A percentile compares a stretch with the other conserved stretches of the same genome.
phyloP scores from a whole-genome alignment of 2,797 vertebrate genomes.

The Macropus fuliginosus region DNA sequence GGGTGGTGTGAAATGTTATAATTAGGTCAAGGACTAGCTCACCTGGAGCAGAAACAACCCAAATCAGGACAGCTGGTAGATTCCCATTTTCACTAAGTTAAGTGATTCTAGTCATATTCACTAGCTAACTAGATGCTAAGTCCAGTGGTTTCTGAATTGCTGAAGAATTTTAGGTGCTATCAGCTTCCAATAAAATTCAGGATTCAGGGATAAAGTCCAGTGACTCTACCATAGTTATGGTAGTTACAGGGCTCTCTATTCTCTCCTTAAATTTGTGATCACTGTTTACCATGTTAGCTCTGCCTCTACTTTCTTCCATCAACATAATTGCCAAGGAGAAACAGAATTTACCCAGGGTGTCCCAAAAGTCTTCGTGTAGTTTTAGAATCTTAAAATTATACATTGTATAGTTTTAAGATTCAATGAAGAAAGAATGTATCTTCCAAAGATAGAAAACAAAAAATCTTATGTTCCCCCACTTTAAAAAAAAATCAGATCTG shows the following conservation, averaged over 20 bases:
- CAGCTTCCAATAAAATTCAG: not conserved
- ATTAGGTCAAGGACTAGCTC: not conserved
- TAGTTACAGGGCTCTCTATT: not conserved
- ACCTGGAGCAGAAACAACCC: not conserved
- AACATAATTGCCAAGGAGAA: not conserved
- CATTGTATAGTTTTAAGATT: not conserved
- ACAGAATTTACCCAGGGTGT: not conserved
- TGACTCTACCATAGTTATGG: not conserved
- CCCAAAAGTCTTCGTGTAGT: not conserved
- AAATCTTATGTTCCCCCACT: not conserved
- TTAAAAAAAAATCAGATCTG: not conserved
- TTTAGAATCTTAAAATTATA: not conserved
- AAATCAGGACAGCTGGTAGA: not conserved
- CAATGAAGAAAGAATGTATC: not conserved
- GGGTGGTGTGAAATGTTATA: not conserved
- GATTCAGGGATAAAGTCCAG: not conserved
- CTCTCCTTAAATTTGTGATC: not conserved
- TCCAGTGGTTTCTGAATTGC: not conserved
- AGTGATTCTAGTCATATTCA: not conserved
- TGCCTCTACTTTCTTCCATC: not conserved
- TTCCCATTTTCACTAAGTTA: not conserved
- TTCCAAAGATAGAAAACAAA: not conserved
- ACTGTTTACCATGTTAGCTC: not conserved
- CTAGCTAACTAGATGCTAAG: not conserved
- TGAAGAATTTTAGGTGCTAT: not conserved